Evolutionary conservation across 2,113 vertebrate species (phyloP).

Genomic region (Nesospiza acunhae): DNA sequence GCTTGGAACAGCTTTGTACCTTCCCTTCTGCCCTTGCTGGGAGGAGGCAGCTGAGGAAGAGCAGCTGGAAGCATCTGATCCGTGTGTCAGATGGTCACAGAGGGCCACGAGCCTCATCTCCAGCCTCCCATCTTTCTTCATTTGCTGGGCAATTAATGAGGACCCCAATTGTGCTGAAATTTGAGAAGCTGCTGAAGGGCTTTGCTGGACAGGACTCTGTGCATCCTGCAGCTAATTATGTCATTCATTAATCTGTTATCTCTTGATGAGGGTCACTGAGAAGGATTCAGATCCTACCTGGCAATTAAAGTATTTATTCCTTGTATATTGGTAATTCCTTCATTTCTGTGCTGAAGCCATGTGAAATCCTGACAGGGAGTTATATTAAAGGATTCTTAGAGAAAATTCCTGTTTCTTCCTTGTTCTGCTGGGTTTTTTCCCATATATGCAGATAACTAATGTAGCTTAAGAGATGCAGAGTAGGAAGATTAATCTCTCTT

Average conservation of each 20-base stretch:
- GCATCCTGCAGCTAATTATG: slow-evolving; percentile 23
- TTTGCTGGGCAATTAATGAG: not conserved
- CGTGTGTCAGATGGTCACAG: not conserved
- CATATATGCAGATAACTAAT: not conserved
- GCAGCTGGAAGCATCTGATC: not conserved
- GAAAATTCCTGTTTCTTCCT: not conserved
- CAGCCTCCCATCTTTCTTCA: not conserved
- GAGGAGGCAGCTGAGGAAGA: not conserved
- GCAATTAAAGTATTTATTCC: not conserved
- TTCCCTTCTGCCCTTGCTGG: not conserved
- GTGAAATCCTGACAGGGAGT: not conserved
- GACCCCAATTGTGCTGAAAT: not conserved
- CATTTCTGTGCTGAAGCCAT: not conserved
- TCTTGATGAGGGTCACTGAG: not conserved
- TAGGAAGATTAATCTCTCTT: slow-evolving; percentile 41
- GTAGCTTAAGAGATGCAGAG: not conserved
- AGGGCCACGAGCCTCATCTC: not conserved
- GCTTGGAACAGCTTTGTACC: accelerated
- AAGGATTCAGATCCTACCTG: not conserved
- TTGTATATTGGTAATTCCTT: not conserved
- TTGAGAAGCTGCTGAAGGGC: slow-evolving; percentile 5
- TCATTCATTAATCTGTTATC: slow-evolving; percentile 19
- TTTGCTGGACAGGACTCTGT: not conserved
- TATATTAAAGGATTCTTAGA: not conserved
- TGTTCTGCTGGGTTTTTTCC: not conserved